Conservation (phyloP, 1,140 invertebrate species). For the Rhynchophorus ferrugineus region DNA sequence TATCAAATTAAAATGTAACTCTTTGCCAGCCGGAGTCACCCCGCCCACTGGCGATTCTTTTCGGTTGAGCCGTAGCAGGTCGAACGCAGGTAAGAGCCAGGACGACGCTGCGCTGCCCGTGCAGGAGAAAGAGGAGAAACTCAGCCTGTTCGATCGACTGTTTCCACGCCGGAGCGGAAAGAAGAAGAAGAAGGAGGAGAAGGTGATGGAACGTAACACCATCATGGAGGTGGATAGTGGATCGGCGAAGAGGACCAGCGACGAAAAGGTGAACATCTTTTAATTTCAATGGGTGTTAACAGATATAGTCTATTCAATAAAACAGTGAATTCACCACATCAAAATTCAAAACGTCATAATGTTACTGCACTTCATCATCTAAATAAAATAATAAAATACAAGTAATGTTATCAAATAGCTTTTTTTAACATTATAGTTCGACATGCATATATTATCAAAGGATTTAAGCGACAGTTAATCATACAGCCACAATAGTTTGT, state of each 20-base stretch:
- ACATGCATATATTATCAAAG: no score
- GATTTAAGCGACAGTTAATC: no score
- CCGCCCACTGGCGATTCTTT: slow-evolving; percentile 43
- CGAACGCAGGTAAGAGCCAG: slow-evolving; percentile 38
- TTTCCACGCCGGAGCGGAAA: slow-evolving; percentile 56
- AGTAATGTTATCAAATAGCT: no score
- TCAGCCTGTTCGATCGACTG: slow-evolving; percentile 58
- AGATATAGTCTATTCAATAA: no score
- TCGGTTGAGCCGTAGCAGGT: slow-evolving; percentile 44
- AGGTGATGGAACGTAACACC: slow-evolving; percentile 32
- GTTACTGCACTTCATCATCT: no score
- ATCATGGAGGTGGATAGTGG: slow-evolving; percentile 33
- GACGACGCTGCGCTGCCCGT: slow-evolving; percentile 28
- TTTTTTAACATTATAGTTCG: no score
- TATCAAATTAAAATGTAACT: slow-evolving; percentile 56
- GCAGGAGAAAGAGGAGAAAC: slow-evolving; percentile 45
- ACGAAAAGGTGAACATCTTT: slow-evolving; percentile 5
- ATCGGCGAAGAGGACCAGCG: slow-evolving; percentile 30
- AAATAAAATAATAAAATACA: no score
- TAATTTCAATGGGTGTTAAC: no score
- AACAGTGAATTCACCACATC: no score
- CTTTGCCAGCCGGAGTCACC: slow-evolving; percentile 55
- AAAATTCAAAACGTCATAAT: no score
- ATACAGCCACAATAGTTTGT: no score
- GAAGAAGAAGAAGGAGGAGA: slow-evolving; percentile 48